Conservation (phyloP, 1,140 invertebrate species). For the Drosophila baimaii region DNA sequence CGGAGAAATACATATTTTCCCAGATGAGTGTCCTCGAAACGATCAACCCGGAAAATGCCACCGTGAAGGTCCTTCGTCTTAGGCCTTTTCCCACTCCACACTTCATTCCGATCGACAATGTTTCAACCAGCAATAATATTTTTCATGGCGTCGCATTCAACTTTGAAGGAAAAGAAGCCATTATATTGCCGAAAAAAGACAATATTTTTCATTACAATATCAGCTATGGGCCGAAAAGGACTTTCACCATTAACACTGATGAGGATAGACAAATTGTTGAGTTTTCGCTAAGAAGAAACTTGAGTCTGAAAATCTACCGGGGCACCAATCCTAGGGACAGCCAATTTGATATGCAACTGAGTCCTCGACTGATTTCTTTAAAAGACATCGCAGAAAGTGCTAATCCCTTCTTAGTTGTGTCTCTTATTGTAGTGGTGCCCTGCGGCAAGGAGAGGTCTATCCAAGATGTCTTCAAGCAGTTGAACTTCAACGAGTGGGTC, state of each 20-base stretch:
- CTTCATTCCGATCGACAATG: not conserved
- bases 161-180: conserved; percentile 11
- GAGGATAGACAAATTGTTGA: conserved; percentile 8
- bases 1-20: too few species aligned
- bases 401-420: not conserved
- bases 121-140: not conserved
- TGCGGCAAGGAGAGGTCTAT: conserved; percentile 22
- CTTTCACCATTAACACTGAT: not conserved
- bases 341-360: not conserved
- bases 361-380: not conserved
- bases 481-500: not conserved
- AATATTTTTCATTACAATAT: not conserved
- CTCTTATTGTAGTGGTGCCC: conserved; percentile 37
- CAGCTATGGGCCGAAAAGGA: not conserved
- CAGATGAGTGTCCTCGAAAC: too few species aligned
- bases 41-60: too few species aligned
- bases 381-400: not conserved
- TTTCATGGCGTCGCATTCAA: not conserved
- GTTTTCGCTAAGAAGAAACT: conserved; percentile 6
- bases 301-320: not conserved
- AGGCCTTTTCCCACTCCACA: conserved; percentile 2
- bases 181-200: not conserved
- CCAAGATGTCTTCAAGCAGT: conserved; percentile 14
- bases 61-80: conserved; percentile 4
- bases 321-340: fast-evolving